Evolutionary conservation across 1,140 invertebrate species (phyloP).

Genomic region (Hycleus phaleratus): DNA sequence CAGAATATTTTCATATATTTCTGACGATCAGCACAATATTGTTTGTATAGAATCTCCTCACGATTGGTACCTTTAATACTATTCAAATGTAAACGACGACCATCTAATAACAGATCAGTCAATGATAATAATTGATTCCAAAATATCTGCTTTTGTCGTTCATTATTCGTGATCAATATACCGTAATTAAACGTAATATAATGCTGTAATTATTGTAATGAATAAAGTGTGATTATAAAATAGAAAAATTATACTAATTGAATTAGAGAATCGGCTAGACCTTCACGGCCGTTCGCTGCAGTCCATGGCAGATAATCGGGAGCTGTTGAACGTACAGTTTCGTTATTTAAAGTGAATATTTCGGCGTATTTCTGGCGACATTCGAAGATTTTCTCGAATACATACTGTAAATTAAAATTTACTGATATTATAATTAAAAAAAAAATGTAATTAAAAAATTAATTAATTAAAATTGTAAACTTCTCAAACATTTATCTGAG

Average conservation of each 20-base stretch:
- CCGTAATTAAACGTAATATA: slow-evolving; percentile 51
- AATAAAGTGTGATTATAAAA: neutral
- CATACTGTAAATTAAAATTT: slow-evolving; percentile 36
- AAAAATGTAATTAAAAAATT: neutral
- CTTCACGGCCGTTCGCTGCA: slow-evolving; percentile 45
- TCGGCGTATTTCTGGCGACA: slow-evolving; percentile 50
- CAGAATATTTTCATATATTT: slow-evolving; percentile 46
- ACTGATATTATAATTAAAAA: no score
- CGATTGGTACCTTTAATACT: slow-evolving; percentile 55
- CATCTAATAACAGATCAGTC: slow-evolving; percentile 70
- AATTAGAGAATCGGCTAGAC: slow-evolving; percentile 47
- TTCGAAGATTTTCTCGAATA: slow-evolving; percentile 51
- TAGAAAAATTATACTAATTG: slow-evolving; percentile 40
- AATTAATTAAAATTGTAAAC: neutral
- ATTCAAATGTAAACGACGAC: slow-evolving; percentile 61
- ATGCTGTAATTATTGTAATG: slow-evolving; percentile 38
- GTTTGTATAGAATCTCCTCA: slow-evolving; percentile 51
- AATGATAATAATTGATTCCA: slow-evolving; percentile 64
- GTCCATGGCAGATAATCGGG: slow-evolving; percentile 61
- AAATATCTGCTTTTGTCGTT: slow-evolving; percentile 47
- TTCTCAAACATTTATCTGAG: no score
- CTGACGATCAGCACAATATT: slow-evolving; percentile 58
- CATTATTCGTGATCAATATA: slow-evolving; percentile 46
- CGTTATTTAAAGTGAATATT: slow-evolving; percentile 41
- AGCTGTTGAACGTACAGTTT: slow-evolving; percentile 33